These are phyloP conservation scores for Orthonyx spaldingii DNA, from an alignment of 2,113 vertebrate genomes.

Conservation along the genomic window DNA sequence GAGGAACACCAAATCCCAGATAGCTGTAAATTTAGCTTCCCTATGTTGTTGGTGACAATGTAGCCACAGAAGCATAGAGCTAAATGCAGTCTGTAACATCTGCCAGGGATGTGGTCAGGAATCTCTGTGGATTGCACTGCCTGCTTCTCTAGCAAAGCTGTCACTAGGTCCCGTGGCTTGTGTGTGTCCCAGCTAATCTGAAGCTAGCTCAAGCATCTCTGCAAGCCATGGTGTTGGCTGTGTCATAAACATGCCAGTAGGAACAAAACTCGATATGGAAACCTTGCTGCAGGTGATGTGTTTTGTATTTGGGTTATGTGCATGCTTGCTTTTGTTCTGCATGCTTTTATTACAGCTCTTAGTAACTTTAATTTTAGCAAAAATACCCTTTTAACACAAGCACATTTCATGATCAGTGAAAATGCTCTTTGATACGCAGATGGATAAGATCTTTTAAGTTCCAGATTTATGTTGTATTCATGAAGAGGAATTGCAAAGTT, in stretches of 20 bases:
- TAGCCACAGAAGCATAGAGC: background rate
- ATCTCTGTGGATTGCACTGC: background rate
- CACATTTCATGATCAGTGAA: background rate
- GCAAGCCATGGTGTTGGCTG: background rate
- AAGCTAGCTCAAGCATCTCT: background rate
- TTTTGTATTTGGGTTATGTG: background rate
- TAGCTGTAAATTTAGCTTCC: background rate
- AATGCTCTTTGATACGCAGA: background rate
- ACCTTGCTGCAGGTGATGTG: background rate
- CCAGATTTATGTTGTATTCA: background rate
- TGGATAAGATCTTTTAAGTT: background rate
- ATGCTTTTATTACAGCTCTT: background rate
- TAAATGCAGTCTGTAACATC: background rate
- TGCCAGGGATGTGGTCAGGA: background rate
- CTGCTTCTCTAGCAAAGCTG: background rate
- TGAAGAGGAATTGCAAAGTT: background rate
- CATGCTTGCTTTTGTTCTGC: background rate
- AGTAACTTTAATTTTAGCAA: background rate
- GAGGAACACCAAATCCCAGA: background rate
- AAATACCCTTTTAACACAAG: background rate
- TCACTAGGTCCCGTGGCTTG: background rate
- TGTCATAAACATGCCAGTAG: accelerated
- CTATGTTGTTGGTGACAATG: background rate
- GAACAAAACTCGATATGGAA: background rate
- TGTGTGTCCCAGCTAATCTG: background rate